Evolutionary conservation across 2,113 vertebrate genomes (phyloP).

Genomic region (Ginglymostoma cirratum): DNA sequence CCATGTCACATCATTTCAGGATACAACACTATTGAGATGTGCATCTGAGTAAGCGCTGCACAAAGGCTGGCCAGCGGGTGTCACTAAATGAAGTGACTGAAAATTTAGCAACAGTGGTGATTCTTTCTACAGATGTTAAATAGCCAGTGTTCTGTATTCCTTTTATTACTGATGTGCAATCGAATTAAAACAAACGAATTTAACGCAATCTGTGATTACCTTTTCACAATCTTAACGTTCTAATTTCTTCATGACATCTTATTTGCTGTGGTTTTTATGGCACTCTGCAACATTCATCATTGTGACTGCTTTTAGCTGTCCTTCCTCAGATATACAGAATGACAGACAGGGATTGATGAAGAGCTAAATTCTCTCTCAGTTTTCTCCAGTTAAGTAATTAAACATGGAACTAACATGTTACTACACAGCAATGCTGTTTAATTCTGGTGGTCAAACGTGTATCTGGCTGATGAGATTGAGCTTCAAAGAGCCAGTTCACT

Average conservation of each 20-base stretch:
- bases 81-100: background rate
- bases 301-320: background rate
- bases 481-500: background rate
- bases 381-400: background rate
- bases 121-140: background rate
- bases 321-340: background rate
- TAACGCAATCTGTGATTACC: background rate
- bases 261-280: background rate
- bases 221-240: background rate
- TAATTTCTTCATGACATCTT: background rate
- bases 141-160: background rate
- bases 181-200: background rate
- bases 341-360: background rate
- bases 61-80: background rate
- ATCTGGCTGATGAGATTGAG: background rate
- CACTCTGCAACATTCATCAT: background rate
- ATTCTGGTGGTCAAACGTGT: background rate
- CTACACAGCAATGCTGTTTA: background rate
- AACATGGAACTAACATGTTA: background rate
- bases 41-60: background rate
- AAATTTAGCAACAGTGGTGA: too few species aligned
- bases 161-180: background rate
- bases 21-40: background rate
- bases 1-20: background rate
- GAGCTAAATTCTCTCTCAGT: background rate